Evolutionary conservation across 2,797 vertebrate species (phyloP), one percentile per base, ranked within the genome.

Genomic region (Pseudotriccus pelzelni): DNA sequence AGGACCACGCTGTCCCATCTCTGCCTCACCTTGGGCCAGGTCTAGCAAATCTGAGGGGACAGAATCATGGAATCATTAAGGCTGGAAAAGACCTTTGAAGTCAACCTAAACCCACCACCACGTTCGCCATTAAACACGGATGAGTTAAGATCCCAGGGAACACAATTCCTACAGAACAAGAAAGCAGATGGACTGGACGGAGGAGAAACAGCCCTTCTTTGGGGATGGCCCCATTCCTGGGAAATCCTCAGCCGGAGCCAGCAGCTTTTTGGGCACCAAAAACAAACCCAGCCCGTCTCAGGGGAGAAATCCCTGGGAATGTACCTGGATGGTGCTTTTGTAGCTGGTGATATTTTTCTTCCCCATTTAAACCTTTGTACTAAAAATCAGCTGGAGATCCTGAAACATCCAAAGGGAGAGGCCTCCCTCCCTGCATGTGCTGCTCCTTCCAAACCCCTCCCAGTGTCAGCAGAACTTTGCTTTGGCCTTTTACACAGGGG

Each of bases 1-100:
- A 52, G 59, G 44, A 39, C 21, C 9, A 1, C 0, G 0, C 34
- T 20, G 8, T 13, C 14, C 53, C 43, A 7, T 20, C 46, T 73
- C 37, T 86, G 23, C 36, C 53, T 64, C 6, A 0, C 1, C 41
- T 56, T 24, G 12, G 44, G 15, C 12, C 22, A 30, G 27, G n/a
- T 39, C 39, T 39, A 9, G n/a, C 28, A 63, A 47, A 83, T 16
- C 23, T 49, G 55, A 49, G 37, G 44, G 58, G 25, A 59, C 1
- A 6, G 30, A 52, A 27, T 7, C 1, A 6, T 11, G 58, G 72
- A 58, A 39, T 59, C 34, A 10, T 7, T 17, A 2, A 41, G n/a
- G 52, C 3, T 46, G 46, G 21, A 78, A 66, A 84, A 25, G 9
- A 18, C 17, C 9, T 69, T 76, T 28, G 10, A 1, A 30, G 23